These are phyloP conservation scores for Cephus rjabovi DNA, from an alignment of 2,888 invertebrate species.

Conservation along the genomic window DNA sequence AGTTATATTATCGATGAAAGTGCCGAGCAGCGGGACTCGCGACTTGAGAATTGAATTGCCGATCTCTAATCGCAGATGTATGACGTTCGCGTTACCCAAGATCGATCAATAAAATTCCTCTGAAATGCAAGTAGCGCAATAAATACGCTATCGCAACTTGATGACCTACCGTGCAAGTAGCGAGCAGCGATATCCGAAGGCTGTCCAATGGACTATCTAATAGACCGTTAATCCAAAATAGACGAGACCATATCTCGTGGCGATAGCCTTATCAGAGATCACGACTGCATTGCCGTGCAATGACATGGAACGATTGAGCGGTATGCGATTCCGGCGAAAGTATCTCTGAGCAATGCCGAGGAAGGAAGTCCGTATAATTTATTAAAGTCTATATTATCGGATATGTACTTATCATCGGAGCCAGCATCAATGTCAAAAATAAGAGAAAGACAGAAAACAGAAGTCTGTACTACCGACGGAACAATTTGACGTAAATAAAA, in stretches of 20 bases:
- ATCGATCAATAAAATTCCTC: slow-evolving; percentile 8
- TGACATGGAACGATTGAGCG: neutral
- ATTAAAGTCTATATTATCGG: neutral
- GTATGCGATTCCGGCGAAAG: neutral
- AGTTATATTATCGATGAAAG: neutral
- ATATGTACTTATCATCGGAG: neutral
- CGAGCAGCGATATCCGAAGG: slow-evolving; percentile 11
- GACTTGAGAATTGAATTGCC: neutral
- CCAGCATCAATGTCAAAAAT: neutral
- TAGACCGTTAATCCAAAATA: slow-evolving; percentile 14
- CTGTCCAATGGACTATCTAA: slow-evolving; percentile 10
- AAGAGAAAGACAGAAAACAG: neutral
- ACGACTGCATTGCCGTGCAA: neutral
- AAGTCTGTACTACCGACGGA: too few relatives aligned
- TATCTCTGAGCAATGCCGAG: neutral
- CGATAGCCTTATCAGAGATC: slow-evolving; percentile 12
- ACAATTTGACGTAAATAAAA: too few relatives aligned
- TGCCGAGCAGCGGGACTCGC: neutral
- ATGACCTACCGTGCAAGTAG: slow-evolving; percentile 12
- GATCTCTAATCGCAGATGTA: neutral
- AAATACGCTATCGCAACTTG: neutral
- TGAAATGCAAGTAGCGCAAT: neutral
- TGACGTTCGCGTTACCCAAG: neutral
- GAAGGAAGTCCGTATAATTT: neutral
- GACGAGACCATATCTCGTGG: slow-evolving; percentile 11